Evolutionary conservation across 2,888 invertebrate genomes (phyloP).

Genomic region (Hypena proboscidalis): DNA sequence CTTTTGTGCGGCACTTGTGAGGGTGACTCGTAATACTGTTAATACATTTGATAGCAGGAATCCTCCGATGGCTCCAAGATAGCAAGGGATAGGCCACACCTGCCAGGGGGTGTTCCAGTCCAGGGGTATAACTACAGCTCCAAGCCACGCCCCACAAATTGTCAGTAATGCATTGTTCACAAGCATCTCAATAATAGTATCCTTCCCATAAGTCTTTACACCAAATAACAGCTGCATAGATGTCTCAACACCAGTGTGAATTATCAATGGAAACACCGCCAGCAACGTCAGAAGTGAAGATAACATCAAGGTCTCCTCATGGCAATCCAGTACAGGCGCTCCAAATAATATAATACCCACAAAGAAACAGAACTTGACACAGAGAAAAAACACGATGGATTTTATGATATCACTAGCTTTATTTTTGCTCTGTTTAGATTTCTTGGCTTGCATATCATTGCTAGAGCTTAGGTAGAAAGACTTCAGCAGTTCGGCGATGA

Average conservation of each 20-base stretch:
- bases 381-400: conserved; percentile 70
- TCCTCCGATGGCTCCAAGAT: conserved; percentile 88
- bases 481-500: conserved; percentile 84
- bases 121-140: conserved; percentile 93
- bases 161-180: conserved; percentile 85
- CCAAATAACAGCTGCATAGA: conserved; percentile 84
- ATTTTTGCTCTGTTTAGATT: conserved; percentile 68
- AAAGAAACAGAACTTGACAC: conserved; percentile 83
- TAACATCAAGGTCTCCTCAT: conserved; percentile 89
- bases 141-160: conserved; percentile 92
- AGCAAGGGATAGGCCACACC: conserved; percentile 91
- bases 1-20: conserved; percentile 66
- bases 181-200: conserved; percentile 84
- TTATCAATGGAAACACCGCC: conserved; percentile 86
- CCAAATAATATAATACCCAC: conserved; percentile 88
- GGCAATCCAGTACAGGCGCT: conserved; percentile 86
- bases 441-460: conserved; percentile 67
- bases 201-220: conserved; percentile 75
- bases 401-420: conserved; percentile 81
- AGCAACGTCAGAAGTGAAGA: conserved; percentile 86
- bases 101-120: conserved; percentile 98
- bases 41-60: conserved; percentile 84
- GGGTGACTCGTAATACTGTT: conserved; percentile 74
- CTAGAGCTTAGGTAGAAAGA: conserved; percentile 68
- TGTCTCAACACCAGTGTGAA: conserved; percentile 86